Evolutionary conservation across 2,797 vertebrate genomes (phyloP).

Genomic region (Pristis pectinata): DNA sequence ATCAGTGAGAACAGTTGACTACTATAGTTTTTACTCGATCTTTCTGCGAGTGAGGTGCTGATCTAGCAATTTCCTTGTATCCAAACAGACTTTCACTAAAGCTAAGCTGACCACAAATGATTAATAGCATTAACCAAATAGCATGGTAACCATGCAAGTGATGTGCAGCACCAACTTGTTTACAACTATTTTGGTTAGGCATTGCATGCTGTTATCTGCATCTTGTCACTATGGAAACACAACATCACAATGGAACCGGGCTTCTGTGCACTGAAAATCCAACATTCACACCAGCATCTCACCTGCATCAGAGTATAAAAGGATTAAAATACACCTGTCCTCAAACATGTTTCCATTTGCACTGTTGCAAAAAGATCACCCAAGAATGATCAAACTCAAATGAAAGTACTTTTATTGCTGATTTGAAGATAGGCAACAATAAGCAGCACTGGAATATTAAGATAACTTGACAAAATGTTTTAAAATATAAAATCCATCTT

Average conservation of each 20-base stretch:
- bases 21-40: constrained; percentile 39
- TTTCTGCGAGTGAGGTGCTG: constrained; percentile 48
- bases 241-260: constrained; percentile 42
- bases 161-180: constrained; percentile 54
- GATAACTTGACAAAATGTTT: neutral
- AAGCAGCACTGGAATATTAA: neutral
- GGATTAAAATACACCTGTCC: neutral
- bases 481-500: neutral
- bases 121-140: constrained; percentile 63
- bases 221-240: constrained; percentile 60
- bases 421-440: neutral
- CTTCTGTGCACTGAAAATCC: constrained; percentile 8
- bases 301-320: neutral
- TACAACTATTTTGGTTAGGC: constrained; percentile 52
- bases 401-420: neutral
- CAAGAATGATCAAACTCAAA: constrained; percentile 6
- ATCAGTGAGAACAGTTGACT: constrained; percentile 14
- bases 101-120: constrained; percentile 60
- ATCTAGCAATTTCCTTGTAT: constrained; percentile 55
- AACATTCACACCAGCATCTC: neutral
- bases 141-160: constrained; percentile 58
- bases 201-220: constrained; percentile 53
- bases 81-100: constrained; percentile 56
- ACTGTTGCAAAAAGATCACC: neutral
- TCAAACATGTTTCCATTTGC: neutral